phyloP scores from a whole-genome alignment of 2,888 invertebrate genomes.

The Pyrocoelia pectoralis region DNA sequence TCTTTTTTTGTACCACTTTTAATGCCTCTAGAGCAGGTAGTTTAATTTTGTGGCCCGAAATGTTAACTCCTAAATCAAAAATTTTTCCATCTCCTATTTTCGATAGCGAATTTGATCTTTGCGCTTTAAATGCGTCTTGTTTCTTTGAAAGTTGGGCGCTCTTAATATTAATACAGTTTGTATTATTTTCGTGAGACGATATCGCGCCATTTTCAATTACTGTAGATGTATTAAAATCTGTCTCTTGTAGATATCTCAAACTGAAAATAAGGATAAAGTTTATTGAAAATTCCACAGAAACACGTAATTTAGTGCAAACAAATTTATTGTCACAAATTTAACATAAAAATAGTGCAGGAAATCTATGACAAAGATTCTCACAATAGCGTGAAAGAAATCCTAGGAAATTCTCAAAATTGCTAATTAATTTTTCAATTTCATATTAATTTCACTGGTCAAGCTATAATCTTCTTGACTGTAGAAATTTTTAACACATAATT shows the following conservation, averaged over 20 bases:
- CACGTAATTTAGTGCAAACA: too few species aligned
- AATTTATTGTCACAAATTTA: too few species aligned
- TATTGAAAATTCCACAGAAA: background rate
- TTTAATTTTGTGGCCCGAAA: slow-evolving; percentile 58
- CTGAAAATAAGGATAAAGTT: slow-evolving; percentile 55
- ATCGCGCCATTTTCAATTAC: slow-evolving; percentile 40
- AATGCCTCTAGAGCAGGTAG: slow-evolving; percentile 65
- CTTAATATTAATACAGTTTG: slow-evolving; percentile 40
- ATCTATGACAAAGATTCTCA: too few species aligned
- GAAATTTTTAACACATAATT: too few species aligned
- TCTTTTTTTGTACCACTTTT: slow-evolving; percentile 61
- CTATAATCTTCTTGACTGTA: too few species aligned
- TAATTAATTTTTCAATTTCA: too few species aligned
- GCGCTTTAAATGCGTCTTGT: slow-evolving; percentile 31
- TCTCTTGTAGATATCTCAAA: slow-evolving; percentile 68
- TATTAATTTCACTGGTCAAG: too few species aligned
- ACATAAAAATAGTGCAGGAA: too few species aligned
- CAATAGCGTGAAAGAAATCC: too few species aligned
- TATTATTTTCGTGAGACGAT: slow-evolving; percentile 41
- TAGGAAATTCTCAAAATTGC: too few species aligned
- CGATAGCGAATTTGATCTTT: slow-evolving; percentile 52
- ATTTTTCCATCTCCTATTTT: slow-evolving; percentile 56
- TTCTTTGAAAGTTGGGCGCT: slow-evolving; percentile 51
- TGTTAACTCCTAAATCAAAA: slow-evolving; percentile 56
- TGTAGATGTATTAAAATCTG: slow-evolving; percentile 56